Conservation (phyloP, 2,113 vertebrate genomes). For the Dipodomys spectabilis region DNA sequence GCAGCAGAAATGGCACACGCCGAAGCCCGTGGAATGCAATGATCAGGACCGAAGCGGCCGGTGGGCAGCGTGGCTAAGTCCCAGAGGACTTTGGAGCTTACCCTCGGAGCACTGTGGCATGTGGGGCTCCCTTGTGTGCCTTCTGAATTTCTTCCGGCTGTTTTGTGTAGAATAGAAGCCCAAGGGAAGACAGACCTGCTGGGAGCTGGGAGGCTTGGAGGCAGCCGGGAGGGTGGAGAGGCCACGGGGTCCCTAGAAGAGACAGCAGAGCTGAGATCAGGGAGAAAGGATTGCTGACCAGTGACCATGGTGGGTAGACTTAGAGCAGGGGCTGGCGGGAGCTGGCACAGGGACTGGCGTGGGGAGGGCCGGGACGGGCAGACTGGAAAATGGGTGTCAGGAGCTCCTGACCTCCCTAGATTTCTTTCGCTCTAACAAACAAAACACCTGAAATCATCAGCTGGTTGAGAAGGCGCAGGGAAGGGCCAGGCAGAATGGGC, state of each 20-base stretch:
- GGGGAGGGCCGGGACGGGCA: neutral
- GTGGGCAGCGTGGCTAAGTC: fast-evolving
- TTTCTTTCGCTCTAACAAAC: too few relatives aligned
- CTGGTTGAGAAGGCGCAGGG: fast-evolving
- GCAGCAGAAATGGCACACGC: neutral
- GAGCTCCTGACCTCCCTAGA: too few relatives aligned
- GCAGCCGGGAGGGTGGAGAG: neutral
- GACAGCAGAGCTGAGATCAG: fast-evolving
- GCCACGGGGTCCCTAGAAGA: neutral
- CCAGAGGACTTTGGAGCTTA: neutral
- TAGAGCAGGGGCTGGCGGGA: too few relatives aligned
- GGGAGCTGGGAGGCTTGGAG: neutral
- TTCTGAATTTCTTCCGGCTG: neutral
- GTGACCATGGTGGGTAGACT: too few relatives aligned
- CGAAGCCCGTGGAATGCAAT: neutral
- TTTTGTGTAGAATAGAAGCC: too few relatives aligned
- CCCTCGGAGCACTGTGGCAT: neutral
- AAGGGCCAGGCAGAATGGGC: neutral
- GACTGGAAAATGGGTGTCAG: neutral
- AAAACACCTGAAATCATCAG: too few relatives aligned
- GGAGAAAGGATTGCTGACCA: neutral
- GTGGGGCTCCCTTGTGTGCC: neutral
- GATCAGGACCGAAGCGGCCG: fast-evolving
- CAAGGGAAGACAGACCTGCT: neutral
- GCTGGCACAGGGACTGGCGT: too few relatives aligned